phyloP scores from a whole-genome alignment of 2,113 vertebrate genomes.

The Rhabdornis inornatus region DNA sequence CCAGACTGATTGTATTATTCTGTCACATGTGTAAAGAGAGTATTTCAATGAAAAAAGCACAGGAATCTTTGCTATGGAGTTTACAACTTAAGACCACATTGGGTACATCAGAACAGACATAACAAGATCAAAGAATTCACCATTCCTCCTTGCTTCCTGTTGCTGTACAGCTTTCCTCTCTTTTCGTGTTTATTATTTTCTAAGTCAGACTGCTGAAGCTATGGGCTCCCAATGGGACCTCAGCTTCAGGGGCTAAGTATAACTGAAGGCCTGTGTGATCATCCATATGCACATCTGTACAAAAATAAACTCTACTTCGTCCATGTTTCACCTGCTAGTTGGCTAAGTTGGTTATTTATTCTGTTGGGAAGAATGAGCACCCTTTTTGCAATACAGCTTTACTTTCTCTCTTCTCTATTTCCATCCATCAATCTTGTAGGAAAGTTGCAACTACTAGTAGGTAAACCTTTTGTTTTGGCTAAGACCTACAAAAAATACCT shows the following conservation, averaged over 20 bases:
- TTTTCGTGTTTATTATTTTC: not conserved
- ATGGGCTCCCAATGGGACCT: not conserved
- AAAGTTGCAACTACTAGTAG: not conserved
- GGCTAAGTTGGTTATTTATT: not conserved
- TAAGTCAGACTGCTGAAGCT: not conserved
- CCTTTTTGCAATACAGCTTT: not conserved
- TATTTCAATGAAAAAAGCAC: not conserved
- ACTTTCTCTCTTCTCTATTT: not conserved
- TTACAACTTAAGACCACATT: not conserved
- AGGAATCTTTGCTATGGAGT: not conserved
- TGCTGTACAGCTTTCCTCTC: not conserved
- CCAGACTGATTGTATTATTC: not conserved
- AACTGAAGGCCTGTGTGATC: not conserved
- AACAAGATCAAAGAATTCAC: not conserved
- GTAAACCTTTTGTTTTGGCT: not conserved
- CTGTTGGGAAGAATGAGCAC: not conserved
- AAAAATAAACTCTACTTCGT: not conserved
- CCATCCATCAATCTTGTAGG: not conserved
- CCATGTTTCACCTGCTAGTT: not conserved
- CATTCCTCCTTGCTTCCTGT: not conserved
- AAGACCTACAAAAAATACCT: not conserved
- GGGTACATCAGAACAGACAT: not conserved
- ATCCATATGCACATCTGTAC: not conserved
- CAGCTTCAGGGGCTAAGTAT: not conserved
- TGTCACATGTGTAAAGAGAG: not conserved